A percentile compares a stretch with the other conserved stretches of the same genome.
phyloP scores from a whole-genome alignment of 2,888 invertebrate species.

The Diaphora mendica region DNA sequence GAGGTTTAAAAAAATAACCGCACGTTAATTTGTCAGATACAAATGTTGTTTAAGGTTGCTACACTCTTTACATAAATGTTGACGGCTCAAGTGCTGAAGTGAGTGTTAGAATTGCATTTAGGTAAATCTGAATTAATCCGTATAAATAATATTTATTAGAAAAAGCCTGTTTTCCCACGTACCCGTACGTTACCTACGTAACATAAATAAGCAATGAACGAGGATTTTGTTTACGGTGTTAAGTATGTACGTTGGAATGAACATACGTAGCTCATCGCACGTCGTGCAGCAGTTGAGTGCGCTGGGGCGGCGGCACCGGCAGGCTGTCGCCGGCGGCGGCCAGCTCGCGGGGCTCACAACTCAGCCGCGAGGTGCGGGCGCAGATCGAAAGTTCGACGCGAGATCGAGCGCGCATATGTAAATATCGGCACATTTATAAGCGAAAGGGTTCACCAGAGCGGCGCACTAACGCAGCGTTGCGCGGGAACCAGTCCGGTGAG shows the following conservation, averaged over 20 bases:
- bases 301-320: slow-evolving; percentile 70
- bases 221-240: slow-evolving; percentile 18
- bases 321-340: slow-evolving; percentile 60
- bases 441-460: slow-evolving; percentile 87
- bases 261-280: slow-evolving; percentile 84
- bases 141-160: not conserved
- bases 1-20: not conserved
- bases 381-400: slow-evolving; percentile 86
- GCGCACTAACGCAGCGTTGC: slow-evolving; percentile 85
- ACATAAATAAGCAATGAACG: not conserved
- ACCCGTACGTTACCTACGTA: no score
- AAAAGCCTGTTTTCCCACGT: not conserved
- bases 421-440: slow-evolving; percentile 87
- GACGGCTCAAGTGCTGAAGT: not conserved
- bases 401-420: slow-evolving; percentile 85
- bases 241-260: slow-evolving; percentile 49
- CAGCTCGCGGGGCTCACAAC: slow-evolving; percentile 71
- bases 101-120: not conserved
- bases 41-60: not conserved
- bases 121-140: not conserved
- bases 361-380: slow-evolving; percentile 70
- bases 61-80: not conserved
- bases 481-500: slow-evolving; percentile 89
- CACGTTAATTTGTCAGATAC: not conserved
- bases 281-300: slow-evolving; percentile 73